phyloP scores from a whole-genome alignment of 30 jellyfish, hydroid and myxozoan genomes.

The Calvadosia cruxmelitensis region DNA sequence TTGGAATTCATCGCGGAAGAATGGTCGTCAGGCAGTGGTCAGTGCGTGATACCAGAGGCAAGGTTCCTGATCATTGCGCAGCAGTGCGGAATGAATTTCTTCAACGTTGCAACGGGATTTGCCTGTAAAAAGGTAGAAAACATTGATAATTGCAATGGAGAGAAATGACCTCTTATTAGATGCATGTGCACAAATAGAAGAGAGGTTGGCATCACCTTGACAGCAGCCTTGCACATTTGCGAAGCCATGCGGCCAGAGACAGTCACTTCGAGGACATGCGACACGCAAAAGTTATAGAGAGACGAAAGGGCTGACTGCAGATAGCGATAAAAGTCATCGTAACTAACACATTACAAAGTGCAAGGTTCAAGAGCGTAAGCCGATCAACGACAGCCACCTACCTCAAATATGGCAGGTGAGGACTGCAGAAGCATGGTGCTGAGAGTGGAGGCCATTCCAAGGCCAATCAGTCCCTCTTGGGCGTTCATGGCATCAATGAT shows the following conservation, averaged over 20 bases:
- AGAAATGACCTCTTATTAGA: too few relatives aligned
- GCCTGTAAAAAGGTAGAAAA: constrained; percentile 37
- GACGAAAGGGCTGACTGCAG: constrained; percentile 53
- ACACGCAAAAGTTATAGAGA: constrained; percentile 44
- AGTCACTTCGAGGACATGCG: constrained; percentile 88
- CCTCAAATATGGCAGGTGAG: constrained; percentile 71
- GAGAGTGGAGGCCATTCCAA: constrained; percentile 78
- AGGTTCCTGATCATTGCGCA: constrained; percentile 34
- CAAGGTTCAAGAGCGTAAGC: too few relatives aligned
- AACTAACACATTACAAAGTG: too few relatives aligned
- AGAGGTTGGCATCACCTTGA: too few relatives aligned
- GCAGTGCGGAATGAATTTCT: constrained; percentile 60
- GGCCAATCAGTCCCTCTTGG: constrained; percentile 84
- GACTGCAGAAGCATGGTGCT: constrained; percentile 67
- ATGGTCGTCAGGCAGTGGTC: too few relatives aligned
- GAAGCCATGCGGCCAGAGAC: constrained; percentile 91
- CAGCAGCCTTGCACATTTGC: constrained; percentile 91
- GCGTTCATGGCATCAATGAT: constrained; percentile 46
- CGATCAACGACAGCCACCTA: too few relatives aligned
- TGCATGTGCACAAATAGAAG: too few relatives aligned
- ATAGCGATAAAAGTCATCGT: too few relatives aligned
- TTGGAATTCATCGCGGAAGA: too few relatives aligned
- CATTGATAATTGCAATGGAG: too few relatives aligned
- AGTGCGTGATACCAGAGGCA: constrained; percentile 53
- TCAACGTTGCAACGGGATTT: constrained; percentile 51